Conservation (phyloP, 2,113 vertebrate species). For the Silurus asotus region DNA sequence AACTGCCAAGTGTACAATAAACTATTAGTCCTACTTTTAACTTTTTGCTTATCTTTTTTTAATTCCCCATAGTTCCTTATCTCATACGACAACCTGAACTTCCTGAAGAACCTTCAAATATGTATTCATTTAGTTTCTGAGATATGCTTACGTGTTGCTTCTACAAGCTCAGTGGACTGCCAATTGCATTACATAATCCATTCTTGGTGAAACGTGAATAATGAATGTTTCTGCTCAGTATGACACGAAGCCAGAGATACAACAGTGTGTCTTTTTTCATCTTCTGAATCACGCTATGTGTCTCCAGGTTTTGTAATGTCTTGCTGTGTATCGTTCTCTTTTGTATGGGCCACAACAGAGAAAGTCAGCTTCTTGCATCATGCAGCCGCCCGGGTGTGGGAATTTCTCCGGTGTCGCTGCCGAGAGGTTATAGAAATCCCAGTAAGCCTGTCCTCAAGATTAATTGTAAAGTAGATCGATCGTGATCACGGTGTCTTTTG, state of each 20-base stretch:
- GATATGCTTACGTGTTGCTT: slow-evolving; percentile 5
- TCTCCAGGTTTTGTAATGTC: slow-evolving; percentile 21
- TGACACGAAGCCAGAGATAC: slow-evolving; percentile 59
- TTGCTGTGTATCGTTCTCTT: slow-evolving; percentile 21
- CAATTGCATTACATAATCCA: slow-evolving; percentile 65
- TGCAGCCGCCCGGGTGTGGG: slow-evolving; percentile 42
- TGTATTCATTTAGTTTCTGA: not conserved
- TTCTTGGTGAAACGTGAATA: slow-evolving; percentile 59
- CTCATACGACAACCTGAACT: not conserved
- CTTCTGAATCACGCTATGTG: slow-evolving; percentile 18
- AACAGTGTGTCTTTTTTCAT: slow-evolving; percentile 40
- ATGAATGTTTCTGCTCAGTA: slow-evolving; percentile 62
- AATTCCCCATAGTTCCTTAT: not conserved
- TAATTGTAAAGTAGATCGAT: slow-evolving; percentile 58
- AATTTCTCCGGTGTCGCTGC: slow-evolving; percentile 50
- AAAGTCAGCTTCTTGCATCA: slow-evolving; percentile 36
- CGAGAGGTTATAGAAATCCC: slow-evolving; percentile 46
- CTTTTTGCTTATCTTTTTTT: not conserved
- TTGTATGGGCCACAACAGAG: slow-evolving; percentile 22
- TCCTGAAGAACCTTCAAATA: not conserved
- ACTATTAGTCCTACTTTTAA: not conserved
- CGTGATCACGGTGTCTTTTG: slow-evolving; percentile 50
- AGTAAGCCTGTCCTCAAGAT: slow-evolving; percentile 57
- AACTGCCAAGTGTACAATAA: not conserved
- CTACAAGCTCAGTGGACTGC: slow-evolving; percentile 34